Percentiles rank a stretch among this genome's conserved stretches.
Evolutionary conservation across 2,113 vertebrate genomes (phyloP).

Genomic region (Gallinago media): DNA sequence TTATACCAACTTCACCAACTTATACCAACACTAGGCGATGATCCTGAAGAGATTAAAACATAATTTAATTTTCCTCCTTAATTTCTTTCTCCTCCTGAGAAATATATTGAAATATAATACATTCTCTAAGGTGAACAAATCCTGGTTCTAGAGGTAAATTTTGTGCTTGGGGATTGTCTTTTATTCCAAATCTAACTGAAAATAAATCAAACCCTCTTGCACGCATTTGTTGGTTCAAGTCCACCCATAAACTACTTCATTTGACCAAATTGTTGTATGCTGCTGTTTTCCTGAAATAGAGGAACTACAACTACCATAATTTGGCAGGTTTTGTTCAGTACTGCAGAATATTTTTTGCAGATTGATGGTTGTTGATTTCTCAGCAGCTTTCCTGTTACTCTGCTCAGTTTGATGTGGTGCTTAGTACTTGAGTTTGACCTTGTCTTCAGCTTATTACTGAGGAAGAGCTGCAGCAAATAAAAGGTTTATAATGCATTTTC

Average conservation of each 20-base stretch:
- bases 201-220: neutral
- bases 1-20: neutral
- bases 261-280: neutral
- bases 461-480: neutral
- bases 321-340: neutral
- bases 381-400: neutral
- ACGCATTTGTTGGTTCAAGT: accelerated
- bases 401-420: neutral
- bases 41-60: neutral
- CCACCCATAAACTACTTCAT: neutral
- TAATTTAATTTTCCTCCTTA: neutral
- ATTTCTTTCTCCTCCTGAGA: neutral
- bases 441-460: neutral
- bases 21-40: neutral
- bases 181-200: neutral
- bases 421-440: neutral
- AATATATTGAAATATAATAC: neutral
- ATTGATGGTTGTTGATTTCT: neutral
- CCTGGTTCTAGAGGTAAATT: neutral
- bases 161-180: neutral
- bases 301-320: neutral
- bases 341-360: neutral
- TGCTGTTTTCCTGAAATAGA: neutral
- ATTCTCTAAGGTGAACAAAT: neutral
- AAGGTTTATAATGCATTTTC: neutral